Base-by-base conservation (phyloP, 2,888 invertebrate species). In the Tenodera sinensis region DNA sequence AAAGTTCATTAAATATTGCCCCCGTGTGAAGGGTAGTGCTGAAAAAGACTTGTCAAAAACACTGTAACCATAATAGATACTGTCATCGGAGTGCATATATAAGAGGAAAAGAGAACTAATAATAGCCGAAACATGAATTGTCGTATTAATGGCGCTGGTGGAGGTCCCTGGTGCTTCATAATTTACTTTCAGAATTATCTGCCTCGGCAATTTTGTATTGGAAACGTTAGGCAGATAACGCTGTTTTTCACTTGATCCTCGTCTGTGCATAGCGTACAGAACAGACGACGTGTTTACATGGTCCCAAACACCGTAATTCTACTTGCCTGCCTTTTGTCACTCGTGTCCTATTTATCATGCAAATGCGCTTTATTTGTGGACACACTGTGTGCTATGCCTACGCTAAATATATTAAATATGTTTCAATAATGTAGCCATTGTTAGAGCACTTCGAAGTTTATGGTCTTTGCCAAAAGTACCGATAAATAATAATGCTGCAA, bases 151-250 rank as follows among this genome's bases (percentile, higher is more conserved):
- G 54, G 85, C 27, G 28, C 47, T 47, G 28, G 15, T 47, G 71
- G 27, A 54, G 81, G 86, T 15, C 86, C 86, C 86, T 28, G 20
- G 71, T 81, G 86, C 28, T 86, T 20, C 30, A 86, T 86, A 86
- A 86, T 86, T 86, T 86, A 86, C 30, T 86, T 71, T 86, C 86
- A 86, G 34, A 83, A 88, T 83, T 83, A 83, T 83, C 83, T 88
- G 42, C 83, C 83, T 88, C 14, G 28, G 83, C 83, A 88, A 83
- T 88, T 88, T 83, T 25, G 54, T 71, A 71, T 71, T 71, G 54
- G 54, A 71, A 71, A 71, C 54, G 54, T 71, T 71, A 71, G 54
- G 54, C 20, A 71, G 54, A 54, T 54, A 54, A 34, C 20, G 54
- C 54, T 54, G 54, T 54, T 54, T 54, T 54, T 54, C 54, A 54